phyloP scores from a whole-genome alignment of 2,888 invertebrate genomes.

The Hyppa rectilinea region DNA sequence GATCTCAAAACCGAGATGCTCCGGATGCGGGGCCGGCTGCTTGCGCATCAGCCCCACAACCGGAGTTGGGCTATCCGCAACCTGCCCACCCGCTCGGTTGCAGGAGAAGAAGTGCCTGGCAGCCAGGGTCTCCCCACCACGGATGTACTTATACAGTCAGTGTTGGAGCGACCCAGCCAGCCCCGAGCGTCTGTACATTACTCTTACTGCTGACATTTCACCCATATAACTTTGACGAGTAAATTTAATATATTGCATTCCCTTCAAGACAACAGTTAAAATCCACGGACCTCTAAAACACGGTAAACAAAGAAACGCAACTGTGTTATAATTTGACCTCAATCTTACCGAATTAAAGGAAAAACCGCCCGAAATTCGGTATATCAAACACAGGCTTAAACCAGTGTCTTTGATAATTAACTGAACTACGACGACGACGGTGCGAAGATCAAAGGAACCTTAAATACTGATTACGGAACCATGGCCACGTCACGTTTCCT shows the following conservation, averaged over 20 bases:
- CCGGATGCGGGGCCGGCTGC: too few relatives aligned
- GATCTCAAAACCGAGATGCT: too few relatives aligned
- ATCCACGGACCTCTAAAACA: neutral
- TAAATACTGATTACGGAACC: conserved; percentile 66
- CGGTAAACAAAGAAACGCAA: neutral
- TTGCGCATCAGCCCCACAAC: too few relatives aligned
- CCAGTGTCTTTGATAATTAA: conserved; percentile 50
- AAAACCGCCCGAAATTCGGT: conserved; percentile 14
- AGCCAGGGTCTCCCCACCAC: too few relatives aligned
- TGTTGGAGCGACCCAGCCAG: too few relatives aligned
- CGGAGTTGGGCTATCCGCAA: too few relatives aligned
- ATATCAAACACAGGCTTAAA: conserved; percentile 23
- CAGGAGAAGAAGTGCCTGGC: too few relatives aligned
- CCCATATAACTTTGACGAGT: neutral
- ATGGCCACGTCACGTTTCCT: conserved; percentile 69
- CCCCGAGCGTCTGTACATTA: too few relatives aligned
- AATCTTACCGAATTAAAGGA: conserved; percentile 2
- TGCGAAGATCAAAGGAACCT: conserved; percentile 63
- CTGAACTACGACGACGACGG: conserved; percentile 31
- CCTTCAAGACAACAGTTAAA: neutral
- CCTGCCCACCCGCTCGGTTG: too few relatives aligned
- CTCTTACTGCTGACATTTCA: neutral
- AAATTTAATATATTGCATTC: neutral
- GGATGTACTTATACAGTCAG: too few relatives aligned
- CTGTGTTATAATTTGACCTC: neutral